Evolutionary conservation across 2,888 invertebrate genomes (phyloP), one percentile per base, ranked within the genome.

Genomic region (Argyresthia albistria): DNA sequence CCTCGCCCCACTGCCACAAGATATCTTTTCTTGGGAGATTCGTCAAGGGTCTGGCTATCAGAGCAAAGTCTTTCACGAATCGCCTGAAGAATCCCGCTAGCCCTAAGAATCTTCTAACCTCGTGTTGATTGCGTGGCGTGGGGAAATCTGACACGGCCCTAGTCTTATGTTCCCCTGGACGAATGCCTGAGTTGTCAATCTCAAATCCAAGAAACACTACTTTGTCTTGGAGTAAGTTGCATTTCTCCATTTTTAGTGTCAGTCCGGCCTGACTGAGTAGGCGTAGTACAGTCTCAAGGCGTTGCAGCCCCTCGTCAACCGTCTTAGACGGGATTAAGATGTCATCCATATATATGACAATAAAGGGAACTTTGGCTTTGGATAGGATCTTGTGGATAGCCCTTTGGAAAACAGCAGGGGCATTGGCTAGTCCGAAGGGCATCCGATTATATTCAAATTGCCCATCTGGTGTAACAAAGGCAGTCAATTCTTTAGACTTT

Each of bases 401-500:
- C n/a, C 37, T 43, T 43, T 55, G 53, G 15, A 55, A 55, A 4
- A 55, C 53, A 1, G 55, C 62, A 65, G n/a, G n/a, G n/a, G n/a
- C n/a, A n/a, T n/a, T n/a, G n/a, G n/a, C n/a, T n/a, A n/a, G n/a
- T n/a, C n/a, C n/a, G n/a, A n/a, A n/a, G n/a, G n/a, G n/a, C n/a
- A n/a, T n/a, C n/a, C n/a, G 58, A 55, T 64, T 8, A 70, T 9
- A 8, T 69, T 67, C 0, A 57, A 12, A 12, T 59, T 50, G 52
- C 67, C 63, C 65, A 11, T 62, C 61, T 0, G 67, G 62, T 0
- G 63, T 65, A 0, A 66, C 60, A 50, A 66, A 65, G 0, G 70
- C 69, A 50, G 70, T 70, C 0, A 68, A 70, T 48, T 72, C 69
- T 1, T 66, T 54, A 35, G 67, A 61, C 0, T 60, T 62, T 37